These are phyloP conservation scores for Prorops nasuta DNA, from an alignment of 1,140 invertebrate genomes.

Conservation along the genomic window DNA sequence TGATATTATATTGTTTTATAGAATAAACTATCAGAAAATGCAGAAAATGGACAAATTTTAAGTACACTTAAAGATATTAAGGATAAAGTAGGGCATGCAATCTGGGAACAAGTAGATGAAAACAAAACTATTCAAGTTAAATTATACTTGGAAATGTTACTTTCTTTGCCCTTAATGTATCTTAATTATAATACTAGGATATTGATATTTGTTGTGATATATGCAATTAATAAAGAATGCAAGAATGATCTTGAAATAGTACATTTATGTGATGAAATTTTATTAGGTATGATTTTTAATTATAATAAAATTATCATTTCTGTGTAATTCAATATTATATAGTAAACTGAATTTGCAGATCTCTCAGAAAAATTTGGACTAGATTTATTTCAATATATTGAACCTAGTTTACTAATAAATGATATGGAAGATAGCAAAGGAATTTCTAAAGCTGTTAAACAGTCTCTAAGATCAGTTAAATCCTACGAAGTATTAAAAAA, in stretches of 20 bases:
- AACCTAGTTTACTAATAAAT: constrained; percentile 17
- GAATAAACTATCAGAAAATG: constrained; percentile 6
- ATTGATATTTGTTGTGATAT: constrained; percentile 32
- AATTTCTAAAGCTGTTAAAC: constrained; percentile 23
- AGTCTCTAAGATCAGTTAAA: constrained; percentile 20
- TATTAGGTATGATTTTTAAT: constrained; percentile 30
- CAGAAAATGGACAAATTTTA: constrained; percentile 16
- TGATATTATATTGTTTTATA: constrained; percentile 4
- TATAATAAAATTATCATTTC: constrained; percentile 12
- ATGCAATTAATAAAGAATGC: constrained; percentile 31
- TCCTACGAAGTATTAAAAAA: constrained; percentile 20
- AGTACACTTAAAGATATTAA: constrained; percentile 20
- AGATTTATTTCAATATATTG: constrained; percentile 29
- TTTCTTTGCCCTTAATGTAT: constrained; percentile 30
- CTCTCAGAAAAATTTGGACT: constrained; percentile 24
- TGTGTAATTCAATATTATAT: constrained; percentile 12
- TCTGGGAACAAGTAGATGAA: constrained; percentile 18
- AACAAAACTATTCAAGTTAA: constrained; percentile 23
- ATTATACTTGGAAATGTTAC: constrained; percentile 32
- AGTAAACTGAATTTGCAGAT: constrained; percentile 23
- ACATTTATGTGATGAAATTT: constrained; percentile 28
- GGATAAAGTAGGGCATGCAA: constrained; percentile 14
- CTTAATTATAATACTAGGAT: constrained; percentile 25
- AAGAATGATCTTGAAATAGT: constrained; percentile 16
- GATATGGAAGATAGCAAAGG: constrained; percentile 19